Percentiles rank a stretch among this genome's conserved stretches.
Conservation (phyloP, 2,797 vertebrate genomes). For the Siniperca scherzeri region DNA sequence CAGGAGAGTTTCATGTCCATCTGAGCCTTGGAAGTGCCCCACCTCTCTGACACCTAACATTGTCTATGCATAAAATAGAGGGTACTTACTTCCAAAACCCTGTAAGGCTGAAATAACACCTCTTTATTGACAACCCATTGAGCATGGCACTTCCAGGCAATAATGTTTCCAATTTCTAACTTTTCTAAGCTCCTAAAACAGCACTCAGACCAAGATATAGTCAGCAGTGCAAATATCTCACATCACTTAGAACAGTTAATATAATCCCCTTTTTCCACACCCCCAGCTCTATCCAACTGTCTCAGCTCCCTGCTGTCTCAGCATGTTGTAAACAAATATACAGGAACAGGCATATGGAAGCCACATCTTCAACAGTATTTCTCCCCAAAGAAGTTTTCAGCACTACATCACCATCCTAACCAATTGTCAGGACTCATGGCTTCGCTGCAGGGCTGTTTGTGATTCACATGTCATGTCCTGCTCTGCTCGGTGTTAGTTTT, state of each 20-base stretch:
- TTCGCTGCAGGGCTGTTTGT: neutral
- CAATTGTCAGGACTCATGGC: conserved; percentile 1
- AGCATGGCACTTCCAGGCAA: too few species aligned
- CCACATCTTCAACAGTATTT: conserved; percentile 7
- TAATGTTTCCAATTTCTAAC: too few species aligned
- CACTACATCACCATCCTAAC: conserved; percentile 17
- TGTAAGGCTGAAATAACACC: neutral
- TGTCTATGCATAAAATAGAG: neutral
- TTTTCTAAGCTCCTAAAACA: neutral
- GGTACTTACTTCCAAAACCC: neutral
- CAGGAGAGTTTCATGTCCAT: too few species aligned
- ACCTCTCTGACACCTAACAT: neutral
- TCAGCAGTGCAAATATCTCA: too few species aligned
- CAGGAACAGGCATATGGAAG: conserved; percentile 9
- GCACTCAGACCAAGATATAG: too few species aligned
- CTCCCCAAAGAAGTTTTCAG: conserved; percentile 17
- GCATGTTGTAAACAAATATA: conserved; percentile 7
- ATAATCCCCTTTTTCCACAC: neutral
- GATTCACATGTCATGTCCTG: too few species aligned
- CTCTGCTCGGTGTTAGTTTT: too few species aligned
- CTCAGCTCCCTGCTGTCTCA: conserved; percentile 17
- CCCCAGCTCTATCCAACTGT: neutral
- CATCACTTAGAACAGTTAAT: neutral
- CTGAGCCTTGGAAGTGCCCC: too few species aligned
- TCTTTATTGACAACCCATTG: neutral